Conservation (phyloP, 92 coral and sea anemone species). For the Bergia sp. region DNA sequence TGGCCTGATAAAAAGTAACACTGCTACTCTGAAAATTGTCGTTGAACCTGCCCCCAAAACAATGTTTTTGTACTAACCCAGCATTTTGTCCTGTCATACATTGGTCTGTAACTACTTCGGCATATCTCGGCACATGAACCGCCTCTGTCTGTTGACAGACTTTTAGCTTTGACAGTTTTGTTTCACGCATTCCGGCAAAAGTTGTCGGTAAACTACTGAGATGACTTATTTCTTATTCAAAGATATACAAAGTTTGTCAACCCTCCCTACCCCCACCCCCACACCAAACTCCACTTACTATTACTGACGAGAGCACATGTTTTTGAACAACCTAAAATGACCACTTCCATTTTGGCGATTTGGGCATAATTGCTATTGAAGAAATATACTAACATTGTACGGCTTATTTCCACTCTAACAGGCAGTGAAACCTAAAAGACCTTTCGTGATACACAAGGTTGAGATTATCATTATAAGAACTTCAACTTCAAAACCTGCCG, state of each 20-base stretch:
- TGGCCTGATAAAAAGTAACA: too few relatives aligned
- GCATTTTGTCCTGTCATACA: too few relatives aligned
- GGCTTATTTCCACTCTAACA: not conserved
- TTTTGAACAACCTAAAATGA: not conserved
- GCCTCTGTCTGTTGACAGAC: too few relatives aligned
- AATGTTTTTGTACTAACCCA: too few relatives aligned
- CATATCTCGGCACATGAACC: too few relatives aligned
- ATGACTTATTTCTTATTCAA: too few relatives aligned
- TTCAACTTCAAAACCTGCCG: not conserved
- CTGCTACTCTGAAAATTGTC: too few relatives aligned
- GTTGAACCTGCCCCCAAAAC: too few relatives aligned
- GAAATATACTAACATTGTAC: not conserved
- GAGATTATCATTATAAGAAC: not conserved
- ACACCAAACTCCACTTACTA: not conserved
- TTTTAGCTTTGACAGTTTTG: too few relatives aligned
- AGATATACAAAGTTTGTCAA: not conserved
- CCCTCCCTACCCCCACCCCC: not conserved
- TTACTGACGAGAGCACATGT: not conserved
- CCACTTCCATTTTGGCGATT: not conserved
- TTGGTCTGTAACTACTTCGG: too few relatives aligned
- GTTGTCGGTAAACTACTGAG: too few relatives aligned
- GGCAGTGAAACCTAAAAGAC: not conserved
- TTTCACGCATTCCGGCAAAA: too few relatives aligned
- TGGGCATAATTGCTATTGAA: not conserved
- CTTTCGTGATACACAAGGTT: not conserved